phyloP scores from a whole-genome alignment of 2,113 vertebrate genomes.

The Sisor rabdophorus region DNA sequence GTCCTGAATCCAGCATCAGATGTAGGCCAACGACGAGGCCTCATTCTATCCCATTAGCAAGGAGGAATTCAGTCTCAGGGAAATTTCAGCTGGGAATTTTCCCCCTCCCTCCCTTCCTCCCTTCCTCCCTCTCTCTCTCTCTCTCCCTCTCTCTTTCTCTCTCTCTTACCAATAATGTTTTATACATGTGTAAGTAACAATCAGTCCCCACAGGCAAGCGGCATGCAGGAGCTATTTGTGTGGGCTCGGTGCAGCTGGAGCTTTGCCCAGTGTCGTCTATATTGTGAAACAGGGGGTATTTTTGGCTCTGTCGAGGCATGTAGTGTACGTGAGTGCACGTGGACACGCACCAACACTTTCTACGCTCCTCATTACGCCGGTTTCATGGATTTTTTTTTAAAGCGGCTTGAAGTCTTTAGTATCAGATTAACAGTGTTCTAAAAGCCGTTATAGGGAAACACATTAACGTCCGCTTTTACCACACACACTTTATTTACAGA shows the following conservation, averaged over 20 bases:
- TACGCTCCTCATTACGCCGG: background rate
- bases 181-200: constrained; percentile 46
- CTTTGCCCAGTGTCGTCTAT: constrained; percentile 20
- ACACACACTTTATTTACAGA: too few relatives aligned
- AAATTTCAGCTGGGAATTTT: constrained; percentile 59
- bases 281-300: constrained; percentile 19
- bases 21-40: constrained; percentile 68
- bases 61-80: constrained; percentile 61
- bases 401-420: background rate
- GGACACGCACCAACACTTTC: constrained; percentile 19
- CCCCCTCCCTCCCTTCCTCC: too few relatives aligned
- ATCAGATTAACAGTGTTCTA: background rate
- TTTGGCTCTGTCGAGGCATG: constrained; percentile 39
- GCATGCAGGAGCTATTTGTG: constrained; percentile 35
- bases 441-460: background rate
- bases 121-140: too few relatives aligned
- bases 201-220: constrained; percentile 15
- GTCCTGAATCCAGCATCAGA: constrained; percentile 66
- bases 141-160: background rate
- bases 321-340: constrained; percentile 30
- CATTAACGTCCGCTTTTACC: background rate
- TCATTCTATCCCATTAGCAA: constrained; percentile 68
- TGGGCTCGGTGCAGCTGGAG: constrained; percentile 38
- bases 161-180: constrained; percentile 17
- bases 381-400: background rate